phyloP scores from a whole-genome alignment of 1,140 invertebrate species.

The Scaptomyza pallida region DNA sequence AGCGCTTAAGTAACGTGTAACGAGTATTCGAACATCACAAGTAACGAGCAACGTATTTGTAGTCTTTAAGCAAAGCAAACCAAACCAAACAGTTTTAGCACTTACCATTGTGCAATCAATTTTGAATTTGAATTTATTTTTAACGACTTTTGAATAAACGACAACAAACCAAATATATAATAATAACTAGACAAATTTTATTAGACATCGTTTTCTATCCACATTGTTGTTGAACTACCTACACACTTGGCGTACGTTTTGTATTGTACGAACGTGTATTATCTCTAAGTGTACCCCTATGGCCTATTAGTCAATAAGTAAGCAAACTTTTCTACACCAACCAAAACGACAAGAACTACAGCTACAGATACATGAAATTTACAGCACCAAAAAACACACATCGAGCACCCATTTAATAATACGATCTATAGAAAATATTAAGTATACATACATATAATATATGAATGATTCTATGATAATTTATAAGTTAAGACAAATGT shows the following conservation, averaged over 20 bases:
- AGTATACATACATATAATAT: constrained; percentile 43
- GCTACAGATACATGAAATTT: constrained; percentile 34
- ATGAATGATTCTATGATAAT: constrained; percentile 24
- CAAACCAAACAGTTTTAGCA: constrained; percentile 45
- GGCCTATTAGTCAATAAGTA: constrained; percentile 69
- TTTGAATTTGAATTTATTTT: constrained; percentile 80
- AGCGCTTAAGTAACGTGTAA: constrained; percentile 41
- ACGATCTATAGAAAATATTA: constrained; percentile 44
- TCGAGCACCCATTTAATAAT: constrained; percentile 65
- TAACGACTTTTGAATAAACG: constrained; percentile 66
- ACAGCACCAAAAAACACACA: constrained; percentile 57
- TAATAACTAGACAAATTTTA: constrained; percentile 53
- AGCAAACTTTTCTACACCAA: constrained; percentile 59
- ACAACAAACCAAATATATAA: constrained; percentile 19
- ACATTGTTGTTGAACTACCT: constrained; percentile 70
- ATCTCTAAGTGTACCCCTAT: constrained; percentile 73
- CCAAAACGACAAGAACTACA: constrained; percentile 31
- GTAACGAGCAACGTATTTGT: constrained; percentile 58
- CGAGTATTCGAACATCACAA: constrained; percentile 26
- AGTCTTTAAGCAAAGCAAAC: constrained; percentile 58
- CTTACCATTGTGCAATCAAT: constrained; percentile 29
- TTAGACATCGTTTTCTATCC: constrained; percentile 70
- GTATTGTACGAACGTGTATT: constrained; percentile 44
- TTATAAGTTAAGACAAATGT: constrained; percentile 65
- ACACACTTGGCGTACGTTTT: constrained; percentile 38